Conservation (phyloP, 1,140 invertebrate species). For the Pogonus chalceus region DNA sequence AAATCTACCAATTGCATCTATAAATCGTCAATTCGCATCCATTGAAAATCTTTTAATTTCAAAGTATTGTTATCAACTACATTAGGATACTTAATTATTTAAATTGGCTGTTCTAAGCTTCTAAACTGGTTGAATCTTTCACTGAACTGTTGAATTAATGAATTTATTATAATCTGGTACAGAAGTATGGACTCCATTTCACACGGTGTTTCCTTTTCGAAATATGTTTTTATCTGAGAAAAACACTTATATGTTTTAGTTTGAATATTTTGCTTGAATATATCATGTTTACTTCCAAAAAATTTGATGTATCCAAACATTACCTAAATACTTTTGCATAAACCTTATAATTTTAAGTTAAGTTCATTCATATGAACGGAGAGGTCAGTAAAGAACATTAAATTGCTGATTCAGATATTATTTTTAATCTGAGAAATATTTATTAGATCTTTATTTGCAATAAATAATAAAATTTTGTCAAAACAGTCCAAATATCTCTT, state of each 20-base stretch:
- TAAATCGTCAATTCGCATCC: slow-evolving; percentile 14
- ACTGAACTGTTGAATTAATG: slow-evolving; percentile 10
- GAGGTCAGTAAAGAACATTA: slow-evolving; percentile 9
- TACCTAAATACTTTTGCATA: slow-evolving; percentile 12
- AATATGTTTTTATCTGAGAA: slow-evolving; percentile 11
- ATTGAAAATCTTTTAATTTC: slow-evolving; percentile 15
- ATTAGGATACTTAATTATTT: slow-evolving; percentile 13
- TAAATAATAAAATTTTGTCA: too few species aligned
- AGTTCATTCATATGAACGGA: slow-evolving; percentile 10
- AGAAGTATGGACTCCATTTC: slow-evolving; percentile 8
- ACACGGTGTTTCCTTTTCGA: slow-evolving; percentile 1
- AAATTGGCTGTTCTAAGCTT: slow-evolving; percentile 11
- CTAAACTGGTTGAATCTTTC: slow-evolving; percentile 12
- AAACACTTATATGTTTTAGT: slow-evolving; percentile 11
- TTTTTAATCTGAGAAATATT: slow-evolving; percentile 4
- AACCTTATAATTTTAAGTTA: slow-evolving; percentile 12
- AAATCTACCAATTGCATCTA: slow-evolving; percentile 15
- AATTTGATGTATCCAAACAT: slow-evolving; percentile 14
- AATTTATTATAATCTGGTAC: slow-evolving; percentile 11
- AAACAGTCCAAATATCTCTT: too few species aligned
- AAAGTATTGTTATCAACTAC: slow-evolving; percentile 13
- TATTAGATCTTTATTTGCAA: too few species aligned
- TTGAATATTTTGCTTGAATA: slow-evolving; percentile 12
- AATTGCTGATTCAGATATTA: slow-evolving; percentile 6
- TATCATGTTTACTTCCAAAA: slow-evolving; percentile 12